Evolutionary conservation across 1,140 invertebrate species (phyloP), one percentile per base, ranked within the genome.

Genomic region (Drosophila busckii): DNA sequence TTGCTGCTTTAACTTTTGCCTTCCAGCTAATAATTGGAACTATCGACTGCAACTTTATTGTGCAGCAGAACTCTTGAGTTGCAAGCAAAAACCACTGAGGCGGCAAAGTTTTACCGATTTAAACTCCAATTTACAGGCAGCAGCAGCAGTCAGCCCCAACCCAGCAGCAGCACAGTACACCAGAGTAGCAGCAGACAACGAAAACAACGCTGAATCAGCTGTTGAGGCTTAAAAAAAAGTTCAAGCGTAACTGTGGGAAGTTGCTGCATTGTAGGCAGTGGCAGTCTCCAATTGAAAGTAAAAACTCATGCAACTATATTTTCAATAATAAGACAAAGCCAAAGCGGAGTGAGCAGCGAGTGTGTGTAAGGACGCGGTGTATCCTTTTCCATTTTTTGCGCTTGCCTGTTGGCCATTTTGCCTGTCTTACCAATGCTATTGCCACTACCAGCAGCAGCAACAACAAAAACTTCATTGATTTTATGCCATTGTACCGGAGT

Each of bases 221-320:
- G 41, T 45, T 41, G 35, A 7, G 38, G 41, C 32, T 26, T 58
- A 13, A 38, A 17, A 19, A 16, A 20, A 19, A 29, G 28, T 19
- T 31, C 10, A 5, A 5, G 7, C 6, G 6, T 8, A 1, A 12
- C n/a, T 31, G 34, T 9, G 5, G 25, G 37, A n/a, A n/a, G n/a
- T n/a, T n/a, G n/a, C n/a, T n/a, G n/a, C n/a, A n/a, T n/a, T n/a
- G n/a, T n/a, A n/a, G n/a, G n/a, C n/a, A n/a, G n/a, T n/a, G n/a
- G n/a, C n/a, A n/a, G n/a, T n/a, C n/a, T n/a, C n/a, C n/a, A n/a
- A n/a, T n/a, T n/a, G n/a, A n/a, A 70, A 78, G 71, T 76, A 78
- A 78, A 80, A 78, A 80, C 73, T 80, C 75, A 80, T 80, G 75
- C 82, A 80, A 80, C 73, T 69, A 80, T 80, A 75, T 80, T 80